Evolutionary conservation across 2,888 invertebrate genomes (phyloP).

Genomic region (Plagodis pulveraria): DNA sequence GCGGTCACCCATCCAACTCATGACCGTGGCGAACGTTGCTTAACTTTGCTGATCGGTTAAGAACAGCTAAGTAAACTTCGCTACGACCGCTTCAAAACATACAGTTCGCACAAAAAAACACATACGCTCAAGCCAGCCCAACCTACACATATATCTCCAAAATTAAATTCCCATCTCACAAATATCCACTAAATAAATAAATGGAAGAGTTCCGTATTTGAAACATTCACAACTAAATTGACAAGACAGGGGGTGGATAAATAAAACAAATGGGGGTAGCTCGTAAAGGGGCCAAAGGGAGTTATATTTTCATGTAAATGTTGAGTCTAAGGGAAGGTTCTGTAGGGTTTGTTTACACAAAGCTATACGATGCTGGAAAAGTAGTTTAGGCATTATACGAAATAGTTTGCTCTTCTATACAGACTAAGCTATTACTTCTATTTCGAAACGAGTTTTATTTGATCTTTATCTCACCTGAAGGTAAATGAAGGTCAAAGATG

Average conservation of each 20-base stretch:
- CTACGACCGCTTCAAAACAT: too few relatives aligned
- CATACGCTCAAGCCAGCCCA: background rate
- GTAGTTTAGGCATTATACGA: too few relatives aligned
- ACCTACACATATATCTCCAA: background rate
- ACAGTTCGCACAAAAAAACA: too few relatives aligned
- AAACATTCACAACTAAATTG: conserved; percentile 61
- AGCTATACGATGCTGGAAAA: conserved; percentile 1
- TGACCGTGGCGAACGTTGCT: too few relatives aligned
- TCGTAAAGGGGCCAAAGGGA: conserved; percentile 47
- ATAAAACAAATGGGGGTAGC: conserved; percentile 61
- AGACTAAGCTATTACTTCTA: too few relatives aligned
- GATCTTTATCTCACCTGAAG: too few relatives aligned
- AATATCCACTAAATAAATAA: conserved; percentile 22
- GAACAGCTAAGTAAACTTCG: too few relatives aligned
- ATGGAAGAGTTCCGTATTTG: conserved; percentile 37
- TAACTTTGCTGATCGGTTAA: too few relatives aligned
- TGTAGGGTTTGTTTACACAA: conserved; percentile 13
- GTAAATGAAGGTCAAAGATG: too few relatives aligned
- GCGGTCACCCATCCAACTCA: too few relatives aligned
- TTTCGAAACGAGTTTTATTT: too few relatives aligned
- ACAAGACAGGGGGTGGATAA: conserved; percentile 61
- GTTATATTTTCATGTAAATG: conserved; percentile 64
- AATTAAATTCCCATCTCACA: conserved; percentile 16
- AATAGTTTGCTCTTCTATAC: too few relatives aligned
- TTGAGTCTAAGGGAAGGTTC: conserved; percentile 40